Base-by-base conservation (phyloP, 2,113 vertebrate genomes). In the Sinocyclocheilus anophthalmus region DNA sequence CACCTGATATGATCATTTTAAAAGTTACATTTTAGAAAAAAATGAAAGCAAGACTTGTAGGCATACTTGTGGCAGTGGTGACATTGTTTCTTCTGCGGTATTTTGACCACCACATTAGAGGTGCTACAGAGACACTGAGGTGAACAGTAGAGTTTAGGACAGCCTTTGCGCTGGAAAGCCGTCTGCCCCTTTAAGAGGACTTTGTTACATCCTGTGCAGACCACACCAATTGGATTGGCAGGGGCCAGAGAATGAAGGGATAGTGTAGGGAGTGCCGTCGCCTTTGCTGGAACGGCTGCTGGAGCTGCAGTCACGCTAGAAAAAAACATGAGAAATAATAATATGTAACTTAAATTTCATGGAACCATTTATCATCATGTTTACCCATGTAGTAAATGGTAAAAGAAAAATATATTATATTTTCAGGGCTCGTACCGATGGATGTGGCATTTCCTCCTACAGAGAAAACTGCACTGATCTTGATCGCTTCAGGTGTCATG, bases 141-240 rank as follows among this genome's bases (percentile, higher is more conserved):
- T 87, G 96, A 97, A 92, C 96, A 97, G 94, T 95, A 97, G 81
- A 97, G 96, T 79, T 8, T 89, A 85, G 4, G 83, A 10, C 95
- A 97, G 86, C 98, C 97, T 93, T 98, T 99, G 91, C 96, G 96
- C 94, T 99, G 98, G 93, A 97, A 99, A 1, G 98, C 98, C 0
- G 97, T 99, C 93, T 99, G 98, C 22, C 98, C 98, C 90, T 97
- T 99, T 85, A 97, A 93, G 88, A 99, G 95, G 89, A 93, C 92
- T 95, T 97, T 98, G 93, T 96, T 97, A 91, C 98, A 55, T 87
- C 96, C 93, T 50, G 95, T 96, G 90, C 98, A 99, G 90, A 94
- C 96, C 93, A 99, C 97, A 89, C 95, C 94, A 89, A 95, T 78
- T 50, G 96, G 89, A 45, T 84, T 82, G 96, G 94, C 88, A 95